Conservation (phyloP, 1,140 invertebrate species). For the Anastrepha ludens region DNA sequence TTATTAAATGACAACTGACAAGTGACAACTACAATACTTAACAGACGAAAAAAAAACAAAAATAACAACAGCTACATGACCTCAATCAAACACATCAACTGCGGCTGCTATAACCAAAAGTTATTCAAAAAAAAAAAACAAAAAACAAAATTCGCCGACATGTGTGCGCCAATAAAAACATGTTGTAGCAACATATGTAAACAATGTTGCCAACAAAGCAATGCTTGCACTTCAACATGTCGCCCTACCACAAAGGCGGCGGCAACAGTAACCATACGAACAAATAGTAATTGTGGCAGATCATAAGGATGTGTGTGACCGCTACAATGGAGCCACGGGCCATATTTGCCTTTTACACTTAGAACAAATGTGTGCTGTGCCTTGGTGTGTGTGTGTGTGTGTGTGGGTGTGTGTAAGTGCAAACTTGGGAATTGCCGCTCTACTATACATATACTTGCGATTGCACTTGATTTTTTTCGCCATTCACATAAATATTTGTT, state of each 20-base stretch:
- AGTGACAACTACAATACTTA: too few species aligned
- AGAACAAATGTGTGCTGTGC: too few species aligned
- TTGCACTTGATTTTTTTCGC: background rate
- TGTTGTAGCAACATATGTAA: slow-evolving; percentile 11
- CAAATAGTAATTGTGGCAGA: background rate
- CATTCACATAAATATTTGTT: background rate
- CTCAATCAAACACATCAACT: too few species aligned
- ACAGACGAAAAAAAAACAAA: too few species aligned
- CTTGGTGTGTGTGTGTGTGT: background rate
- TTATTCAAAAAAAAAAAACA: background rate
- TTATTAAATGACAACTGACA: too few species aligned
- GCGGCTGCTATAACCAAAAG: too few species aligned
- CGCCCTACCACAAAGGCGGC: background rate
- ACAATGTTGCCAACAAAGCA: slow-evolving; percentile 4
- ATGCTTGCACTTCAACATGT: background rate
- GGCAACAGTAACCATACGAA: background rate
- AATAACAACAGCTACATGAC: too few species aligned
- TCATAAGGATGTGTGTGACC: background rate
- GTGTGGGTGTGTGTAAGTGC: background rate
- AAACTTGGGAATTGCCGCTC: background rate
- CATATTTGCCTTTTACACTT: too few species aligned
- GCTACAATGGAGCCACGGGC: too few species aligned
- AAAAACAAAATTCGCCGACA: background rate
- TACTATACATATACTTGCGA: too few species aligned
- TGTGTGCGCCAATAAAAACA: background rate